Conservation (phyloP, 2,113 vertebrate genomes). For the Dasyurus viverrinus region DNA sequence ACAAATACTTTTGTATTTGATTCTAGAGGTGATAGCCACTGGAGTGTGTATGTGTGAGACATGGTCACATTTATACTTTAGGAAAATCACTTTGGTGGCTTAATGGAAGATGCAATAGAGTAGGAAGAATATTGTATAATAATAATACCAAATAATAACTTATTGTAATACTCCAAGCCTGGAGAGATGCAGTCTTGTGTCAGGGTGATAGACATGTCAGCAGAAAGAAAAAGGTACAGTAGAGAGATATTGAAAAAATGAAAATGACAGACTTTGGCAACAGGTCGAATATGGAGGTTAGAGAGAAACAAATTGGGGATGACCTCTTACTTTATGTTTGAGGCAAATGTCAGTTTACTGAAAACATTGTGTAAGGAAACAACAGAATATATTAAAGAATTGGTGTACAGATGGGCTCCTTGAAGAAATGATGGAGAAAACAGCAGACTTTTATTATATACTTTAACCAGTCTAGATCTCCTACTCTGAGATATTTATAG, state of each 20-base stretch:
- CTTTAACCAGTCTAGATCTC: neutral
- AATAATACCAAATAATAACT: neutral
- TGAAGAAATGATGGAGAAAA: neutral
- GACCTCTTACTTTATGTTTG: neutral
- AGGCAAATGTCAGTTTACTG: neutral
- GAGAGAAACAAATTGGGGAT: neutral
- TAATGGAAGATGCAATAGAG: neutral
- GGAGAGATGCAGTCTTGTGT: neutral
- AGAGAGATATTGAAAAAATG: neutral
- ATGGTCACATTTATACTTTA: neutral
- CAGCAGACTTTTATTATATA: neutral
- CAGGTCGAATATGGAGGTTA: neutral
- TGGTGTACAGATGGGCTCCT: neutral
- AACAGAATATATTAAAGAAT: neutral
- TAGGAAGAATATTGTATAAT: neutral
- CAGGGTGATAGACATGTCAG: neutral
- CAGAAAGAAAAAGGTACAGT: neutral
- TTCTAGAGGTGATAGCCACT: neutral
- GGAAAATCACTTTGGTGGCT: neutral
- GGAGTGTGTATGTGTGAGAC: neutral
- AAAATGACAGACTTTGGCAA: neutral
- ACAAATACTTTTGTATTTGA: neutral
- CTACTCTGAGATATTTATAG: neutral
- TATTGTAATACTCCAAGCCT: neutral
- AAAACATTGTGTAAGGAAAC: neutral